Percentiles rank a stretch among this genome's conserved stretches.
Evolutionary conservation across 2,113 vertebrate genomes (phyloP).

Genomic region (Anolis carolinensis): DNA sequence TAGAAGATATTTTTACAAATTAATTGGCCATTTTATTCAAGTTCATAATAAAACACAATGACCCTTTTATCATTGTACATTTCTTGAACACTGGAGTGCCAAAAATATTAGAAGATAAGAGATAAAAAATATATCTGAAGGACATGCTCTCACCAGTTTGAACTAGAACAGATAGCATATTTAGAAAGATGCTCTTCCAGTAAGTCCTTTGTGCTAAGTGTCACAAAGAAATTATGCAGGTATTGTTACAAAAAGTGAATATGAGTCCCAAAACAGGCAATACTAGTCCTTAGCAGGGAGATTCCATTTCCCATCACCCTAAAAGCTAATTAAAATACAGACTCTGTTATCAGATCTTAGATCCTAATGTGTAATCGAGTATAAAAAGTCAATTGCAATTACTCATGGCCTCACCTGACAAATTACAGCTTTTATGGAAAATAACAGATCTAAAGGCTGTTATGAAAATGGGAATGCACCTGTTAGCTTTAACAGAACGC

Average conservation of each 20-base stretch:
- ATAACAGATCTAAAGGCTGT: neutral
- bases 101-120: constrained; percentile 21
- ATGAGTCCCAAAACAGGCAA: neutral
- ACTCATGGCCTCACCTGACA: neutral
- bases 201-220: neutral
- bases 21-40: neutral
- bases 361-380: neutral
- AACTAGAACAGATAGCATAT: neutral
- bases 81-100: neutral
- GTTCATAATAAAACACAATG: constrained; percentile 21
- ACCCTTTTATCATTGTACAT: neutral
- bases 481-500: constrained; percentile 3
- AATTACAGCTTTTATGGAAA: neutral
- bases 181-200: constrained; percentile 1
- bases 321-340: neutral
- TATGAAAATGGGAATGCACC: neutral
- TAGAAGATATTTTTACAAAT: neutral
- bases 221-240: neutral
- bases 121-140: constrained; percentile 9
- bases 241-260: neutral
- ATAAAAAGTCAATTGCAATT: neutral
- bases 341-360: constrained; percentile 9
- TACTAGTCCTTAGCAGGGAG: too few relatives aligned
- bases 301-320: neutral
- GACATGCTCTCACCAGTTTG: neutral